Conservation (phyloP, 2,888 invertebrate genomes). For the Caenorhabditis sinica region DNA sequence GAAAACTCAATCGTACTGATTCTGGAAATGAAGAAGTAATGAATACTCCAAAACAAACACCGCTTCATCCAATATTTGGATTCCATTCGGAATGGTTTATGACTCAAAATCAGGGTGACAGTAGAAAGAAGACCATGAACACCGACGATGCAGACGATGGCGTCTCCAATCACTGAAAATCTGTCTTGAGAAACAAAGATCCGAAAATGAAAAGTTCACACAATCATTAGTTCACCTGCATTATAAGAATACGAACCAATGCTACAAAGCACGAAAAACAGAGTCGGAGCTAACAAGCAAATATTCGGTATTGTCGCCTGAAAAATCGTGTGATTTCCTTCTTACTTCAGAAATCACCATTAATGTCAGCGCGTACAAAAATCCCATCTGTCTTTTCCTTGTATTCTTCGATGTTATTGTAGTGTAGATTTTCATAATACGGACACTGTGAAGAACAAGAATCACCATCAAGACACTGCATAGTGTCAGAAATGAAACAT, state of each 20-base stretch:
- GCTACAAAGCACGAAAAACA: slow-evolving; percentile 3
- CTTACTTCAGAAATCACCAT: slow-evolving; percentile 20
- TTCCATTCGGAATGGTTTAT: slow-evolving; percentile 34
- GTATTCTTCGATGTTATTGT: slow-evolving; percentile 24
- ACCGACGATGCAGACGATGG: slow-evolving; percentile 19
- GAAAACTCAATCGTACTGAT: neutral
- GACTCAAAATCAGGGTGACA: slow-evolving; percentile 28
- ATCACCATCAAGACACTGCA: slow-evolving; percentile 10
- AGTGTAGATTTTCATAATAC: slow-evolving; percentile 19
- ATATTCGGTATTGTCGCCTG: slow-evolving; percentile 42
- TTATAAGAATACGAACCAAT: slow-evolving; percentile 21
- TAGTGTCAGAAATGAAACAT: neutral
- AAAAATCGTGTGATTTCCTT: neutral
- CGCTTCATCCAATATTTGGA: neutral
- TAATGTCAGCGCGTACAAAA: slow-evolving; percentile 29
- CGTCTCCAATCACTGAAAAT: slow-evolving; percentile 17
- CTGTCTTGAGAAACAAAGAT: neutral
- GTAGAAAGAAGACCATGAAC: slow-evolving; percentile 35
- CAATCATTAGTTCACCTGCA: slow-evolving; percentile 17
- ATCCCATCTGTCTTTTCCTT: slow-evolving; percentile 39
- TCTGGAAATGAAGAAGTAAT: neutral
- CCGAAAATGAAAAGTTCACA: neutral
- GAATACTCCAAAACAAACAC: slow-evolving; percentile 3
- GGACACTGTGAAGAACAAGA: slow-evolving; percentile 26
- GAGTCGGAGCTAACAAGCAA: slow-evolving; percentile 11